phyloP scores from a whole-genome alignment of 2,888 invertebrate genomes.

The Drosophila antonietae region DNA sequence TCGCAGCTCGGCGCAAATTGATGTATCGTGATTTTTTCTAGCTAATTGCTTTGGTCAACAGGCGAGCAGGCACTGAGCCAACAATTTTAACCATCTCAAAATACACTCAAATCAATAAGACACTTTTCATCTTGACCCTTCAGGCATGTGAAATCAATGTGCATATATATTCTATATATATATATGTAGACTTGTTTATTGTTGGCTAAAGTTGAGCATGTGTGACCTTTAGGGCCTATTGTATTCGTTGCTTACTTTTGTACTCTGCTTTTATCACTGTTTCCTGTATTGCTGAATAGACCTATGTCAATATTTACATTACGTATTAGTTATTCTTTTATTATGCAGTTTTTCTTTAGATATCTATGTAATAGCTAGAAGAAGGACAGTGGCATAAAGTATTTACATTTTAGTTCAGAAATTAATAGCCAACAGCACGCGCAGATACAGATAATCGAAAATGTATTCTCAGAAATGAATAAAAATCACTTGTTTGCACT shows the following conservation, averaged over 20 bases:
- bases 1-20: slow-evolving; percentile 73
- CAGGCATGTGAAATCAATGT: slow-evolving; percentile 6
- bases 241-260: slow-evolving; percentile 5
- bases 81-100: slow-evolving; percentile 24
- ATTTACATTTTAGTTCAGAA: not conserved
- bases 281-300: not conserved
- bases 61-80: slow-evolving; percentile 17
- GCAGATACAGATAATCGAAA: not conserved
- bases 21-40: slow-evolving; percentile 71
- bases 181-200: slow-evolving; percentile 1
- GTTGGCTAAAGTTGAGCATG: slow-evolving; percentile 7
- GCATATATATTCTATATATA: slow-evolving; percentile 2
- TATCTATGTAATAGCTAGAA: not conserved
- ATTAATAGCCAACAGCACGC: not conserved
- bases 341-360: not conserved
- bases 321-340: slow-evolving; percentile 2
- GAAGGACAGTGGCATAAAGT: not conserved
- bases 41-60: slow-evolving; percentile 69
- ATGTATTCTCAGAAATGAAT: not conserved
- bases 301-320: slow-evolving; percentile 3
- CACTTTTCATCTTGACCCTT: slow-evolving; percentile 4
- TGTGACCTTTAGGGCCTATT: slow-evolving; percentile 19
- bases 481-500: not conserved
- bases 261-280: slow-evolving; percentile 1
- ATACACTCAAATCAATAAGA: slow-evolving; percentile 13